A percentile compares a stretch with the other conserved stretches of the same genome.
phyloP scores from a whole-genome alignment of 2,797 vertebrate species.

The Oreochromis grahami region DNA sequence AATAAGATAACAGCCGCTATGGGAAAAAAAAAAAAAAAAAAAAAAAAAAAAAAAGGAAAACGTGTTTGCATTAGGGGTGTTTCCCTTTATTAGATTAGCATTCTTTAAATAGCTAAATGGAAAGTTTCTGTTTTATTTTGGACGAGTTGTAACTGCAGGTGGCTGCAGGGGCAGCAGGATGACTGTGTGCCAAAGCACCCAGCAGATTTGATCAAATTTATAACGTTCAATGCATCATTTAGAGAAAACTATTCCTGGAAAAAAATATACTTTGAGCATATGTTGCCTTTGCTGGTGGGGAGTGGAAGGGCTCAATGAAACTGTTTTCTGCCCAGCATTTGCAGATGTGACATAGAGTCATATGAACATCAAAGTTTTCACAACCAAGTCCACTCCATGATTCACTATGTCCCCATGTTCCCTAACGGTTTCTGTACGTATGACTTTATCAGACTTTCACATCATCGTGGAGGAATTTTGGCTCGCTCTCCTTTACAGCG shows the following conservation, averaged over 20 bases:
- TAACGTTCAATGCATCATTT: neutral
- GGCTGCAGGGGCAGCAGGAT: neutral
- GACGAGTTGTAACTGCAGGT: neutral
- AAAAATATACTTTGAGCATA: neutral
- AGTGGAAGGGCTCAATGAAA: neutral
- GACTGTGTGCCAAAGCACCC: conserved; percentile 1
- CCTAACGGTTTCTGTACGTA: neutral
- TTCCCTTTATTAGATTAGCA: conserved; percentile 8
- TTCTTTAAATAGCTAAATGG: conserved; percentile 35
- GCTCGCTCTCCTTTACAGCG: neutral
- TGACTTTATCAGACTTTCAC: neutral
- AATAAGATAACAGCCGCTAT: neutral
- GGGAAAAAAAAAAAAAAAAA: neutral
- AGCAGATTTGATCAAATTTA: conserved; percentile 14
- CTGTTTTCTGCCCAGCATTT: neutral
- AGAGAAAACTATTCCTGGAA: neutral
- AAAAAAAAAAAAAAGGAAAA: neutral
- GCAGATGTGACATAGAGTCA: neutral
- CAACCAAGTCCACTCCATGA: neutral
- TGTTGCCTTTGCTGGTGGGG: neutral
- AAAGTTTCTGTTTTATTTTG: conserved; percentile 34
- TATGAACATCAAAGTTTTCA: neutral
- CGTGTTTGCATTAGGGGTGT: neutral
- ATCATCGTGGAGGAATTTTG: neutral
- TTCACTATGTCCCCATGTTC: neutral